These are phyloP conservation scores for Dicrostonyx torquatus DNA, from an alignment of 2,797 vertebrate genomes.

Conservation along the genomic window DNA sequence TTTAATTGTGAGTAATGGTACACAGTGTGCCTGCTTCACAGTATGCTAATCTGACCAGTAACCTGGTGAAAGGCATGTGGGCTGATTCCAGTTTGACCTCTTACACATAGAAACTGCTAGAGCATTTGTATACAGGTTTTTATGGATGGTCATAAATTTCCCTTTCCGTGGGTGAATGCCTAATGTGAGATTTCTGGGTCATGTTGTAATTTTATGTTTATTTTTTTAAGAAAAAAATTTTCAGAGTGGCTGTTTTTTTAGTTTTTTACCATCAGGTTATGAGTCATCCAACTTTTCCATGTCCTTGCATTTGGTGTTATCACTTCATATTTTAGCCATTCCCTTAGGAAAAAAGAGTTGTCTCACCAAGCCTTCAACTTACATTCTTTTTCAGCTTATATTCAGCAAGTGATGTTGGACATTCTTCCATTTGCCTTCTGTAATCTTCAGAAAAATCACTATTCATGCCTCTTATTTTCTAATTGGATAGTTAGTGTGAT, in stretches of 20 bases:
- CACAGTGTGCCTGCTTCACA: neutral
- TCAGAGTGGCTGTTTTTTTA: neutral
- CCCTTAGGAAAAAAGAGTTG: neutral
- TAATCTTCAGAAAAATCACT: neutral
- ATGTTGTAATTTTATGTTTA: slow-evolving; percentile 40
- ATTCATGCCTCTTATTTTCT: neutral
- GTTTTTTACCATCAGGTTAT: neutral
- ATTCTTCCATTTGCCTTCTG: neutral
- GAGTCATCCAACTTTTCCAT: neutral
- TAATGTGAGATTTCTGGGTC: slow-evolving; percentile 14
- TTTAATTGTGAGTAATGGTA: neutral
- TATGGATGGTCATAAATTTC: slow-evolving; percentile 34
- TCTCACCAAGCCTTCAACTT: slow-evolving; percentile 14
- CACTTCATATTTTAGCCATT: neutral
- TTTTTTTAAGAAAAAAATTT: slow-evolving; percentile 43
- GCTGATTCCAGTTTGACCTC: neutral
- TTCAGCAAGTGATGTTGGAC: neutral
- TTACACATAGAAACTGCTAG: slow-evolving; percentile 14
- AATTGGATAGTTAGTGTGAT: neutral
- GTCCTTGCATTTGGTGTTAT: slow-evolving; percentile 11
- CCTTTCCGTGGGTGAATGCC: slow-evolving; percentile 28
- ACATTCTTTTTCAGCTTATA: neutral
- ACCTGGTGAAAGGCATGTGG: slow-evolving; percentile 15
- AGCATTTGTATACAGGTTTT: slow-evolving; percentile 37
- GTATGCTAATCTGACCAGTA: neutral